Conservation (phyloP, 2,888 invertebrate species). For the Leptura quadrifasciata region DNA sequence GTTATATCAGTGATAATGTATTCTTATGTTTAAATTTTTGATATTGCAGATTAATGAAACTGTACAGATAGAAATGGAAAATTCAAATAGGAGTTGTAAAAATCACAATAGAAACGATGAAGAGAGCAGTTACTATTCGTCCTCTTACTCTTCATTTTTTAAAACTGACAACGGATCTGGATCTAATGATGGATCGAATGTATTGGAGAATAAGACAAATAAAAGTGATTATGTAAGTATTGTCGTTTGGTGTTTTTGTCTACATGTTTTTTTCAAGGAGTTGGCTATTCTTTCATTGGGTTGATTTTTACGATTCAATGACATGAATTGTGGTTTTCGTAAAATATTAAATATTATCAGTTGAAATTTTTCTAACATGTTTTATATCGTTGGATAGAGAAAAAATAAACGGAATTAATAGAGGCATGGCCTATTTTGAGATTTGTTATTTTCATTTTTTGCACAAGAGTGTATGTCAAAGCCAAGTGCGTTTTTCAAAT, state of each 20-base stretch:
- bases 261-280: background rate
- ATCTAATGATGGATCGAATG: conserved; percentile 71
- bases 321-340: no score
- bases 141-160: conserved; percentile 83
- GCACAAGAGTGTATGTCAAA: no score
- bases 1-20: background rate
- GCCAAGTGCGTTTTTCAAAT: no score
- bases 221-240: conserved; percentile 65
- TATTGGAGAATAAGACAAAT: conserved; percentile 63
- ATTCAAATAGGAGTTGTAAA: conserved; percentile 30
- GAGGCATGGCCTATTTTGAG: no score
- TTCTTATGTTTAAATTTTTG: background rate
- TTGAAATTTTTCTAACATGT: no score
- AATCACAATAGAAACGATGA: conserved; percentile 69
- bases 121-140: conserved; percentile 81
- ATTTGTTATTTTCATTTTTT: no score
- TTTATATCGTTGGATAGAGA: no score
- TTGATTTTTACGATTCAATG: no score
- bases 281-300: no score
- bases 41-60: conserved; percentile 37
- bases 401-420: no score
- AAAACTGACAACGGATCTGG: conserved; percentile 78
- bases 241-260: background rate
- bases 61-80: conserved; percentile 14
- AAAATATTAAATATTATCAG: no score